Percentiles rank a stretch among this genome's conserved stretches.
phyloP scores from a whole-genome alignment of 2,888 invertebrate species.

The Dilophus febrilis region DNA sequence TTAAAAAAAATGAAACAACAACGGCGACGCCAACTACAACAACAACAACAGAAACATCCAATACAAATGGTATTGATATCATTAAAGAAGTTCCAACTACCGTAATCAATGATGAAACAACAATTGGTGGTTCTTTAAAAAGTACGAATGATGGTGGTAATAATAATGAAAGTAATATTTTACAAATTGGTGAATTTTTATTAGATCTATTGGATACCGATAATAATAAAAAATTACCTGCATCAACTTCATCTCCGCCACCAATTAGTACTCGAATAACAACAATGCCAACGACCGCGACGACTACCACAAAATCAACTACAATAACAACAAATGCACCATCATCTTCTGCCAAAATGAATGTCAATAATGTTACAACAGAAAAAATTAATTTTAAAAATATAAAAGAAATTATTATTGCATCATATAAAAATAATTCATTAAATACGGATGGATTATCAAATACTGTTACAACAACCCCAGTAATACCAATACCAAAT shows the following conservation, averaged over 20 bases:
- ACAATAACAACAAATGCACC: background rate
- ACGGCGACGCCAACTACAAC: conserved; percentile 2
- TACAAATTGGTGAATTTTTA: conserved; percentile 24
- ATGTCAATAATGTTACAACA: too few species aligned
- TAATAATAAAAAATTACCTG: background rate
- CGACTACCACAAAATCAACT: background rate
- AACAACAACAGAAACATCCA: conserved; percentile 1
- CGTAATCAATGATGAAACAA: background rate
- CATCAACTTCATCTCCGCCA: background rate
- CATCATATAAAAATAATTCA: conserved; percentile 6
- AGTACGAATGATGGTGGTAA: background rate
- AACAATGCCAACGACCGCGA: background rate
- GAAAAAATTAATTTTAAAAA: conserved; percentile 24
- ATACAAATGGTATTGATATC: background rate
- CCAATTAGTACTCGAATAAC: conserved; percentile 3
- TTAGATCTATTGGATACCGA: conserved; percentile 17
- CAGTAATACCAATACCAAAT: too few species aligned
- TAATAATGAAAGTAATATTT: background rate
- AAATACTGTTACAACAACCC: background rate
- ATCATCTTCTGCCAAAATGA: background rate
- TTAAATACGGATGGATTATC: background rate
- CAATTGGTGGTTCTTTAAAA: background rate
- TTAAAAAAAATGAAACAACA: conserved; percentile 18
- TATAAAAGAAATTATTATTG: conserved; percentile 23
- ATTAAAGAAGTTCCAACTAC: background rate